Evolutionary conservation across 2,888 invertebrate genomes (phyloP), one percentile per base, ranked within the genome.

Genomic region (Lasioglossum figueresi): DNA sequence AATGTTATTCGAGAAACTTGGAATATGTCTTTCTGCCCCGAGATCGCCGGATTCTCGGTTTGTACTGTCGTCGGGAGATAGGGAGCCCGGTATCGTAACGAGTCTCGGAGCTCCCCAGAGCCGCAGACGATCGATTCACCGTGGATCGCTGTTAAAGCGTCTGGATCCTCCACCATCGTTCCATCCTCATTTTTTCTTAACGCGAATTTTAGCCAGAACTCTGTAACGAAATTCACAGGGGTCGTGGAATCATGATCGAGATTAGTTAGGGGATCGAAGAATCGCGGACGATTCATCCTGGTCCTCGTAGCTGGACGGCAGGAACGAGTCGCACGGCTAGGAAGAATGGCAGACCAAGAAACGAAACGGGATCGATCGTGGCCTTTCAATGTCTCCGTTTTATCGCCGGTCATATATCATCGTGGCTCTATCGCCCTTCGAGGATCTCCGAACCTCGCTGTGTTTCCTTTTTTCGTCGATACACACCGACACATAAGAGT

Each of bases 321-420:
- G 75, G 19, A 48, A 70, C 79, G 83, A 78, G 71, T 82, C 79
- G 72, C 78, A 80, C 66, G 72, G 68, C 74, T 80, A 80, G 84
- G 83, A 86, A 88, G 87, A 92, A 90, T 88, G 88, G 92, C 84
- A 91, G 88, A 86, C 86, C 86, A 80, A 89, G 88, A 90, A 92
- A 91, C 89, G 91, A 91, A 91, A 83, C 89, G 87, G 88, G 89
- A 92, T 92, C 92, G 93, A 93, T 93, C 92, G 89, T 76, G 89
- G 91, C 88, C 91, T 91, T 93, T 93, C 93, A 93, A 93, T 95
- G 94, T 94, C 93, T 94, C 92, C 91, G 91, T 91, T 93, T 94
- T 94, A 94, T 94, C 94, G 94, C 90, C 91, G 91, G 92, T 92
- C 94, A 90, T 95, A 94, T 93, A 95, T 95, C 94, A 95, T 94